These are phyloP conservation scores for Schizaphis graminum DNA, from an alignment of 2,888 invertebrate genomes.

Conservation along the genomic window DNA sequence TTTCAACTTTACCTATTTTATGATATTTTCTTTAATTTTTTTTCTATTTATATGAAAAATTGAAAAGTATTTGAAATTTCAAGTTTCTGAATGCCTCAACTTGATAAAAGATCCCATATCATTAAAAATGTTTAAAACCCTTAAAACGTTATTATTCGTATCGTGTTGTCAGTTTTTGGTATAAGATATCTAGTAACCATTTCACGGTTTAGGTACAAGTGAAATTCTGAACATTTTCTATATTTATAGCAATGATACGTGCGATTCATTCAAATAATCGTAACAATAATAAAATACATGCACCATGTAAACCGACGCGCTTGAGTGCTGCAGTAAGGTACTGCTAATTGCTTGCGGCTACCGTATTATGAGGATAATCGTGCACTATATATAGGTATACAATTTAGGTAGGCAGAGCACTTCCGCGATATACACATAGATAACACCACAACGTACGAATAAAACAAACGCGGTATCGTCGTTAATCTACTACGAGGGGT, in stretches of 20 bases:
- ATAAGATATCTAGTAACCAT: neutral
- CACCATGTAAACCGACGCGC: neutral
- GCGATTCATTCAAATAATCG: neutral
- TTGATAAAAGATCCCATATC: too few relatives aligned
- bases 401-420: neutral
- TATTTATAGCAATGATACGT: neutral
- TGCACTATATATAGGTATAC: neutral
- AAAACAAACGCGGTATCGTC: slow-evolving; percentile 52
- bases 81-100: too few relatives aligned
- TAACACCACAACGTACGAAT: slow-evolving; percentile 19
- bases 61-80: neutral
- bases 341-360: slow-evolving; percentile 28
- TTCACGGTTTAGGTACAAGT: neutral
- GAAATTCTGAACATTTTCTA: neutral
- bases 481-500: slow-evolving; percentile 46
- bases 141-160: neutral
- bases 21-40: neutral
- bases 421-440: neutral
- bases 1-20: neutral
- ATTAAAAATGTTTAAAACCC: neutral
- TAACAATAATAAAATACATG: neutral
- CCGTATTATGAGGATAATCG: neutral
- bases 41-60: neutral
- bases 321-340: neutral
- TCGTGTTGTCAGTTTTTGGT: neutral